phyloP scores from a whole-genome alignment of 2,888 invertebrate genomes.

The Desoria tigrina region DNA sequence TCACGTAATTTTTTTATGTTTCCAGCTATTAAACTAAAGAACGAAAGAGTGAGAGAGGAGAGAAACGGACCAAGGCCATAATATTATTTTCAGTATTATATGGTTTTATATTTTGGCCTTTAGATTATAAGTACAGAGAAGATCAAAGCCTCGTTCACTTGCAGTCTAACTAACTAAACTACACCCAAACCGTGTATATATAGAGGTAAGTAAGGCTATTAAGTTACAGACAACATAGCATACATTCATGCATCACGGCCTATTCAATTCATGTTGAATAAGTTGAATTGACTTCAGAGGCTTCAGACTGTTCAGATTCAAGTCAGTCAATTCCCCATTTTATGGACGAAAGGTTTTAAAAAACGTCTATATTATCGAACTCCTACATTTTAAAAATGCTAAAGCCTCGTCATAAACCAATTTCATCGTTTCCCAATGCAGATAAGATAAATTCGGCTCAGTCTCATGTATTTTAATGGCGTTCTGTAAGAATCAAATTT shows the following conservation, averaged over 20 bases:
- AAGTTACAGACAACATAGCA: conserved; percentile 12
- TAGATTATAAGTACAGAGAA: neutral
- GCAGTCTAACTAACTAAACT: conserved; percentile 3
- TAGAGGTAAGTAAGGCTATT: conserved; percentile 8
- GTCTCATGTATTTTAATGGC: conserved; percentile 8
- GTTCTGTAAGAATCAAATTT: conserved; percentile 17
- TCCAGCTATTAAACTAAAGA: conserved; percentile 5
- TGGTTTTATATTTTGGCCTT: conserved; percentile 10
- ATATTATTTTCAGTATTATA: conserved; percentile 16
- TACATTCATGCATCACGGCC: conserved; percentile 2
- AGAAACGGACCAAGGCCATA: conserved; percentile 49
- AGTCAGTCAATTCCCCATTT: no score
- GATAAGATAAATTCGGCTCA: neutral
- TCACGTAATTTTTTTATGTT: conserved; percentile 9
- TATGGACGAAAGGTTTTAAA: no score
- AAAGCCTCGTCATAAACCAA: neutral
- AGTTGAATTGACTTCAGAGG: no score
- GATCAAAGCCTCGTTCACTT: neutral
- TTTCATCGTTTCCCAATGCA: conserved; percentile 16
- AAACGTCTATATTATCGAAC: no score
- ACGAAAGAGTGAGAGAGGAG: conserved; percentile 6
- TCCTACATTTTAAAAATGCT: no score
- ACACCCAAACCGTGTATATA: conserved; percentile 8
- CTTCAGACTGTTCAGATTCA: no score
- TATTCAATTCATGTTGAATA: no score